Evolutionary conservation across 2,888 invertebrate species (phyloP), one percentile per base, ranked within the genome.

Genomic region (Capitulum mitella): DNA sequence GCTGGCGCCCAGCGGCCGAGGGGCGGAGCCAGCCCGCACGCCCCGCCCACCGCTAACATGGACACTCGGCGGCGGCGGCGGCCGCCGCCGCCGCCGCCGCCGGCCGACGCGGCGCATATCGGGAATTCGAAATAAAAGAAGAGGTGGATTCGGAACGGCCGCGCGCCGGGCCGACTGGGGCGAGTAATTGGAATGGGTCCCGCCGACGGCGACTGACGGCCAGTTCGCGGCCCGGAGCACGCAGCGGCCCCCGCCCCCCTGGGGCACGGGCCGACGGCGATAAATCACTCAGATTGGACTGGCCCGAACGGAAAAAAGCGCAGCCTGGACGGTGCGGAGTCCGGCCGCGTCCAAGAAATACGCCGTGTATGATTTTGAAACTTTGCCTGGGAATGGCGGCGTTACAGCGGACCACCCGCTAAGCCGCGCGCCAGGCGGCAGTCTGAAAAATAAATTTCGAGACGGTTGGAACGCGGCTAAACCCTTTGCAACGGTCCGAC

Each of bases 11-110:
- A 40, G 37, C 70, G 26, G 40, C 26, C 37, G 8, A 22, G 37
- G 40, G 70, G 70, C 37, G 70, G 37, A 37, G 70, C 70, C 37
- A 40, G 40, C 70, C 34, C 26, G 3, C 37, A 40, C 34, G 70
- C 70, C 14, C 70, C 70, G 37, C 70, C 70, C 70, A 16, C 26
- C 70, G 70, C 40, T 70, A 70, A 70, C 70, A 70, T 70, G 70
- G 70, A 70, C 70, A 70, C 70, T 70, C 29, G 16, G 26, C 34
- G 19, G 70, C 26, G 19, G 40, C 37, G 37, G 29, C 70, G 22
- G 70, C 70, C 10, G 70, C n/a, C 58, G 58, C 29, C 58, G 58
- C 58, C 29, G 70, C 70, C 34, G 64, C 32, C 70, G 70, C 70
- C 70, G 70, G 8, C 10, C 61, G 32, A n/a, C n/a, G 61, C 29